Evolutionary conservation across 1,140 invertebrate species (phyloP).

Genomic region (Colletes latitarsis): DNA sequence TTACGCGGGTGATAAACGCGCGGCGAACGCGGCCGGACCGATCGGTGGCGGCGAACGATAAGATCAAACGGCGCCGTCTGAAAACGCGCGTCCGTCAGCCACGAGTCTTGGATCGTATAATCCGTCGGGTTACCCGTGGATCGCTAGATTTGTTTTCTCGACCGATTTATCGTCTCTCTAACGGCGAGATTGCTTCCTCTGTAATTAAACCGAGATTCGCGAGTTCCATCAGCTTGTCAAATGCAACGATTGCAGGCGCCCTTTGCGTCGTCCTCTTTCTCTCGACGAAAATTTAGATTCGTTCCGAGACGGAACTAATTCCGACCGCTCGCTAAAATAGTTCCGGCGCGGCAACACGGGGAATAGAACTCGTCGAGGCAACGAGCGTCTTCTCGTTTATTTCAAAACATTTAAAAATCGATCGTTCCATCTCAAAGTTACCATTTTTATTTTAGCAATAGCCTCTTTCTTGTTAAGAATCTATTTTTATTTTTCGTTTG

Average conservation of each 20-base stretch:
- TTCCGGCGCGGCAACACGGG: too few relatives aligned
- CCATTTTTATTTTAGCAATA: too few relatives aligned
- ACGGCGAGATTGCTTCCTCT: not conserved
- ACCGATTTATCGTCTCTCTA: not conserved
- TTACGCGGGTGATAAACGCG: constrained; percentile 37
- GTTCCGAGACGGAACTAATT: not conserved
- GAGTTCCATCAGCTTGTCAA: not conserved
- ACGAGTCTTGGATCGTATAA: too few relatives aligned
- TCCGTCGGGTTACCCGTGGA: not conserved
- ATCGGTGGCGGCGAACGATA: constrained; percentile 12
- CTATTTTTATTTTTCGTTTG: too few relatives aligned
- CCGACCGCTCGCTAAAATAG: not conserved
- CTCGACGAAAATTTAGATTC: too few relatives aligned
- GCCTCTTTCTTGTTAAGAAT: too few relatives aligned
- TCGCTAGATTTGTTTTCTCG: not conserved
- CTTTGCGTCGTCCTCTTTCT: too few relatives aligned
- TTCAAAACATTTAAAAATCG: too few relatives aligned
- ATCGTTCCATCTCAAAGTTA: too few relatives aligned
- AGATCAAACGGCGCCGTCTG: constrained; percentile 2
- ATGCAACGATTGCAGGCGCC: not conserved
- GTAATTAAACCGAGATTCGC: not conserved
- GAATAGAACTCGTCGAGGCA: too few relatives aligned
- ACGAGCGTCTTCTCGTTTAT: too few relatives aligned
- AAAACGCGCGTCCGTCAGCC: not conserved
- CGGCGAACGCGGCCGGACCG: too few relatives aligned